Evolutionary conservation across 2,113 vertebrate genomes (phyloP), one percentile per base, ranked within the genome.

Genomic region (Rhodinocichla rosea): DNA sequence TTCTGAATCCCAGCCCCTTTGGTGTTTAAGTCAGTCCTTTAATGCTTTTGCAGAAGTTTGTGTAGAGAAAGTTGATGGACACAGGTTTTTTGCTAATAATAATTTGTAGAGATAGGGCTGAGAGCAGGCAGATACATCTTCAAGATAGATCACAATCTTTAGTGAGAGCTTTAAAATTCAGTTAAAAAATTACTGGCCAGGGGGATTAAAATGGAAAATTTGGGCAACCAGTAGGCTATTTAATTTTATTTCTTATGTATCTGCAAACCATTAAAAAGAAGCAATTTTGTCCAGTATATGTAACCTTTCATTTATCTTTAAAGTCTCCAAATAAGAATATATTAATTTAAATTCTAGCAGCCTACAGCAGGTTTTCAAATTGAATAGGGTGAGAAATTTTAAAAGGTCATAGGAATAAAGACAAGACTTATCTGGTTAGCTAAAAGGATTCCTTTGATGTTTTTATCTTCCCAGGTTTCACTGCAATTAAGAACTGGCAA

Each of bases 401-500:
- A n/a, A 88, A 87, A 93, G 52, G 44, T 60, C 45, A 15, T 44
- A 82, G 60, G 60, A 80, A 68, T 71, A 81, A 90, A 90, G 76
- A 47, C 80, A 90, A 91, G 80, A 55, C 14, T 64, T 94, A 92
- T 20, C 70, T 83, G 45, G 45, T 52, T 84, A 79, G 59, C 67
- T 63, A 71, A 87, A 82, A 82, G 11, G 26, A 16, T 85, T 82
- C 69, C 78, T 96, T 95, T 95, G 81, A 95, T 95, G 81, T 87
- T 91, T 79, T 27, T 39, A 39, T 65, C 89, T 95, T 96, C 89
- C 55, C 57, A 85, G 40, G 78, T 84, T 89, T 89, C 81, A 63
- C 82, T 95, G 78, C 94, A 95, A 92, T 95, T 94, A 96, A 76
- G 87, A 87, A 89, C 93, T 50, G 50, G 80, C 44, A 75, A 89